Conservation (phyloP, 1,140 invertebrate genomes). For the Manduca sexta region DNA sequence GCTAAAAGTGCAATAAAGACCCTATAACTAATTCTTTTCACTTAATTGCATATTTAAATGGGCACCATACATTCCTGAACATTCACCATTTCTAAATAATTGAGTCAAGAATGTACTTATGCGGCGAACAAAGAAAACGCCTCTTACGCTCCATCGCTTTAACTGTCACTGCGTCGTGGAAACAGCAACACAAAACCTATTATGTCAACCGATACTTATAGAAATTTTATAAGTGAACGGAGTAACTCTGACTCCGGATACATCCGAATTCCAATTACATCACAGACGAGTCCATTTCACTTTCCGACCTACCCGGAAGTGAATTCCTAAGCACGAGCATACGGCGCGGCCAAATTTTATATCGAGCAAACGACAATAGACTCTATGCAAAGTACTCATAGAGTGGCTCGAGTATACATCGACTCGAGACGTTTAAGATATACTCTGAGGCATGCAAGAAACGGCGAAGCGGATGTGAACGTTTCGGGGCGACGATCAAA, state of each 20-base stretch:
- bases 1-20: too few species aligned
- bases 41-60: too few species aligned
- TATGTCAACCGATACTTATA: conserved; percentile 65
- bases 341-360: conserved; percentile 54
- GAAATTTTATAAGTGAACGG: conserved; percentile 69
- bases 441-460: conserved; percentile 54
- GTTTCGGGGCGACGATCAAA: conserved; percentile 39
- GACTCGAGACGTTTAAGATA: conserved; percentile 24
- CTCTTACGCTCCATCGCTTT: conserved; percentile 14
- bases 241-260: conserved; percentile 66
- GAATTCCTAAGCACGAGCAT: conserved; percentile 71
- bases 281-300: conserved; percentile 72
- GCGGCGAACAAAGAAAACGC: conserved; percentile 8
- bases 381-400: conserved; percentile 26
- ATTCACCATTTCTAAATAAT: too few species aligned
- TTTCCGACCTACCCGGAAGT: conserved; percentile 72
- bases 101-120: too few species aligned
- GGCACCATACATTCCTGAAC: too few species aligned
- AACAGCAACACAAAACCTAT: conserved; percentile 39
- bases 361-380: conserved; percentile 22
- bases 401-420: conserved; percentile 12
- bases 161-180: conserved; percentile 42
- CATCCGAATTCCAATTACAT: conserved; percentile 73
- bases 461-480: conserved; percentile 67
- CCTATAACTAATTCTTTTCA: too few species aligned